Percentiles rank a stretch among this genome's conserved stretches.
Conservation (phyloP, 1,140 invertebrate genomes). For the Tetragnatha versicolor region DNA sequence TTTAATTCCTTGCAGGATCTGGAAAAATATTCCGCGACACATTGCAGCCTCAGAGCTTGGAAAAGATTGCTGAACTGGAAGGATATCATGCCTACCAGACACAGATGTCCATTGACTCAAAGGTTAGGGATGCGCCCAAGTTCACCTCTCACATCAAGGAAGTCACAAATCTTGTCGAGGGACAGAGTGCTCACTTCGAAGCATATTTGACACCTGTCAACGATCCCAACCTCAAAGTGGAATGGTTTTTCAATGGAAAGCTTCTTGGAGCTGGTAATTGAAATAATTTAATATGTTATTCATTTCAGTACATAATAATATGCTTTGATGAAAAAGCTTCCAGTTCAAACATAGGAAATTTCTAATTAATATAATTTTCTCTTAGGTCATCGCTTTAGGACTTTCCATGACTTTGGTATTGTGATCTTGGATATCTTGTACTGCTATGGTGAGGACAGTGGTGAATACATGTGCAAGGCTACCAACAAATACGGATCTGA, state of each 20-base stretch:
- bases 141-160: slow-evolving; percentile 88
- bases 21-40: slow-evolving; percentile 91
- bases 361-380: slow-evolving; percentile 75
- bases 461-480: slow-evolving; percentile 89
- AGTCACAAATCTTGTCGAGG: slow-evolving; percentile 83
- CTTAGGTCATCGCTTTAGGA: slow-evolving; percentile 91
- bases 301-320: background rate
- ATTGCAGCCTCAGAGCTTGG: slow-evolving; percentile 91
- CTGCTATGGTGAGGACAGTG: slow-evolving; percentile 96
- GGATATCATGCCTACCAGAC: slow-evolving; percentile 65
- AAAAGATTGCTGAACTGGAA: slow-evolving; percentile 88
- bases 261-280: slow-evolving; percentile 71
- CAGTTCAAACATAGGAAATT: background rate
- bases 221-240: slow-evolving; percentile 91
- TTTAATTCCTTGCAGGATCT: slow-evolving; percentile 64
- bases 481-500: slow-evolving; percentile 91
- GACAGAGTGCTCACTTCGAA: slow-evolving; percentile 94
- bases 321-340: too few relatives aligned
- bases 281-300: too few relatives aligned
- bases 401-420: slow-evolving; percentile 96
- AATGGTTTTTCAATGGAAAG: slow-evolving; percentile 94
- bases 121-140: slow-evolving; percentile 77
- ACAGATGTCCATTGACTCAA: slow-evolving; percentile 70
- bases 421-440: slow-evolving; percentile 96
- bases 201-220: slow-evolving; percentile 86